Evolutionary conservation across 2,797 vertebrate genomes (phyloP), one percentile per base, ranked within the genome.

Genomic region (Emydoidea blandingii): DNA sequence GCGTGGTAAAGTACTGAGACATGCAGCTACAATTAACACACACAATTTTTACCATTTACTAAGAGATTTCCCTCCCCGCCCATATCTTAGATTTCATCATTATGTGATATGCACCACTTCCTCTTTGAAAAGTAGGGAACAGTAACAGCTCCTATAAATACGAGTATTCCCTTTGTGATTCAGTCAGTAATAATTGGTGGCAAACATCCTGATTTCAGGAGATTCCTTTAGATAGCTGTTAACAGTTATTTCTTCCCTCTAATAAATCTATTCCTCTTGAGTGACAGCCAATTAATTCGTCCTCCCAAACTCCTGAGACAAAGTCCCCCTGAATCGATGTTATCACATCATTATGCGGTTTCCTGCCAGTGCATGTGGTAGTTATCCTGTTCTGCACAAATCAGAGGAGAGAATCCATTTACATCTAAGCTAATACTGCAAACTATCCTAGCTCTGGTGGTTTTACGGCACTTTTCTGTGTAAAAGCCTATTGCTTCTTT

Each of bases 161-260:
- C 50, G 5, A 2, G 15, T 50, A 49, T 53, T 89, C 21, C 16
- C 5, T 85, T 86, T 94, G 72, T 89, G 44, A 92, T 93, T 79
- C 34, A 47, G 72, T 86, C 15, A 50, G 37, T 52, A 92, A 76
- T n/a, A 95, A 81, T 19, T 79, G 23, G 8, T 91, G n/a, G 83
- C 52, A 94, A 89, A 85, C 4, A 52, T 62, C 56, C 21, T 79
- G 31, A 79, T 93, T 94, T 96, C 85, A 74, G 37, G 34, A 88
- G 15, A 76, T 6, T 88, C 54, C 34, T 79, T 92, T 81, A 16
- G 50, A 53, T 62, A 54, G 83, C 23, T 50, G 52, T 68, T 87
- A 90, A 91, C 14, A 18, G 79, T 79, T 93, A 49, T 8, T 87
- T 87, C 90, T 85, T 83, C 19, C 34, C 34, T 93, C 88, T 91